Evolutionary conservation across 2,888 invertebrate genomes (phyloP).

Genomic region (Tortricodes alternella): DNA sequence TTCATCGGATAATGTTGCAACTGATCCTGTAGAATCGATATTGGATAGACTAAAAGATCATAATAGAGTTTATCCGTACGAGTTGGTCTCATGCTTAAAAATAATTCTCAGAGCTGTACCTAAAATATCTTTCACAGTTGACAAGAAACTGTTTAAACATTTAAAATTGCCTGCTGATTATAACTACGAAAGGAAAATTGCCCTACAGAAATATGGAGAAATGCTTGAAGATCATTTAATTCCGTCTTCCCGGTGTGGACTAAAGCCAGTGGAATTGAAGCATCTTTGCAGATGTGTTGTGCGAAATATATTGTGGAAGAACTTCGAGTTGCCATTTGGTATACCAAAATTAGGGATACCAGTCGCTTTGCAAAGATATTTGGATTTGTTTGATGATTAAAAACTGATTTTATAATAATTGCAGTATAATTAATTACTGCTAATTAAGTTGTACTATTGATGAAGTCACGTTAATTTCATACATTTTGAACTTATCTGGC

Average conservation of each 20-base stretch:
- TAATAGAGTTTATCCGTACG: conserved; percentile 85
- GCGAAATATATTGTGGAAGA: conserved; percentile 84
- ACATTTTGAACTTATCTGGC: no score
- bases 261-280: conserved; percentile 86
- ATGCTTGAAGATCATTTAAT: conserved; percentile 83
- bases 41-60: conserved; percentile 85
- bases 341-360: conserved; percentile 87
- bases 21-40: conserved; percentile 85
- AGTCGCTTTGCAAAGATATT: conserved; percentile 84
- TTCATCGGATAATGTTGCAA: conserved; percentile 80
- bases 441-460: not conserved
- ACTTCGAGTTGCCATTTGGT: conserved; percentile 89
- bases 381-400: conserved; percentile 88
- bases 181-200: conserved; percentile 70
- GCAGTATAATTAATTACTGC: not conserved
- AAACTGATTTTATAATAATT: not conserved
- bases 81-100: conserved; percentile 87
- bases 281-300: conserved; percentile 89
- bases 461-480: no score
- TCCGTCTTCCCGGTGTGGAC: conserved; percentile 83
- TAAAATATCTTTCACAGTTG: conserved; percentile 76
- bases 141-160: conserved; percentile 58
- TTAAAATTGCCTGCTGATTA: conserved; percentile 66
- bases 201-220: conserved; percentile 70
- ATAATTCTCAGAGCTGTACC: conserved; percentile 86